phyloP scores from a whole-genome alignment of 2,888 invertebrate genomes.

The Stratiomys singularior region DNA sequence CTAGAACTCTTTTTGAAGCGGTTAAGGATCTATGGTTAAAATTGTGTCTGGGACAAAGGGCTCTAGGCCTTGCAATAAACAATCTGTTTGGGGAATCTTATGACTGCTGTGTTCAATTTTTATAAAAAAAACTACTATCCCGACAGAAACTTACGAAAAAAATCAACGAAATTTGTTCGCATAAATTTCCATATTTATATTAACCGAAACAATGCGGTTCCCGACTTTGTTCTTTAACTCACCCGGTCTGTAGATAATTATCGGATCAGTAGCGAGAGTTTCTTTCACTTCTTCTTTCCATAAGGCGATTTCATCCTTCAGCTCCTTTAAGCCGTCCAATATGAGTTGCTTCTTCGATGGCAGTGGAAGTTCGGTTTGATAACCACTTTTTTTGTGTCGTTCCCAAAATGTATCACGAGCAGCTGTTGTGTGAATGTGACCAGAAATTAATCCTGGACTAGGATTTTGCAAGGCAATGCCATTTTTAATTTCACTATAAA shows the following conservation, averaged over 20 bases:
- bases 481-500: neutral
- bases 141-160: too few relatives aligned
- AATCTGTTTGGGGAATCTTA: too few relatives aligned
- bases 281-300: conserved; percentile 77
- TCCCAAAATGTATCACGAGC: conserved; percentile 62
- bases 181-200: too few relatives aligned
- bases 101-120: too few relatives aligned
- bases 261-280: conserved; percentile 71
- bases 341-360: conserved; percentile 69
- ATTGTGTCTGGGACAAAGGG: too few relatives aligned
- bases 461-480: neutral
- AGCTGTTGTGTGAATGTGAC: conserved; percentile 59
- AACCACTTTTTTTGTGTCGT: conserved; percentile 63
- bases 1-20: too few relatives aligned
- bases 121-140: too few relatives aligned
- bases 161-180: too few relatives aligned
- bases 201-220: too few relatives aligned
- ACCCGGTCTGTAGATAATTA: conserved; percentile 68
- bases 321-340: conserved; percentile 72
- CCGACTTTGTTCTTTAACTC: conserved; percentile 50
- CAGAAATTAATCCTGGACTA: neutral
- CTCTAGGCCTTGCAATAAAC: too few relatives aligned
- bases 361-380: conserved; percentile 57
- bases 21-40: too few relatives aligned
- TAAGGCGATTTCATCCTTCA: conserved; percentile 74